Base-by-base conservation (phyloP, 2,888 invertebrate species). In the Chaetoderma sp. region DNA sequence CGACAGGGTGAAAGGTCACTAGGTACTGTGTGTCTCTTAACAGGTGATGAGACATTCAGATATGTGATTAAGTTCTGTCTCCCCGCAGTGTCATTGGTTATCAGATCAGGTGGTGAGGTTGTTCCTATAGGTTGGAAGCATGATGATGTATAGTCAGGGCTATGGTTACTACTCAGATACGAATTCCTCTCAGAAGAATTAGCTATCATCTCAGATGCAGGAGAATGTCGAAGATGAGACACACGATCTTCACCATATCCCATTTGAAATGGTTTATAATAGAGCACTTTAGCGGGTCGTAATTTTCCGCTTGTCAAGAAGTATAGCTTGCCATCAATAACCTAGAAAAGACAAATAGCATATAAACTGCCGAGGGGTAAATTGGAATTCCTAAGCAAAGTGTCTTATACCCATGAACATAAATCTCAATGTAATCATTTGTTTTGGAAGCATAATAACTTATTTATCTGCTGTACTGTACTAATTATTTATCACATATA, bases 261-360 rank as follows among this genome's bases (percentile, higher is more conserved):
- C 21, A 70, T 60, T 27, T 67, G 64, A 28, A 77, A 60, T 3
- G 77, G 63, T 27, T 76, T 71, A 36, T 77, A 75, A 54, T 75
- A 74, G 21, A 68, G 73, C 1, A 78, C 77, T 57, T 71, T 71
- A 18, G 75, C 76, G 39, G 74, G 77, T 45, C 75, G 75, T 21
- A 78, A 68, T 10, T 75, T 75, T 27, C 73, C 78, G 63, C 76
- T 77, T 27, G 76, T 71, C 56, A 74, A 72, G 60, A 76, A 79
- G 32, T 78, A 79, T 25, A 80, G 67, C 45, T 76, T 77, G 16
- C 80, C 80, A 69, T 78, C 76, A 27, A 77, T 75, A 13, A 79
- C 77, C 79, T 79, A 56, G 5, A 64, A 36, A 36, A 33, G 13
- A 60, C 21, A 52, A 55, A 27, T 27, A 5, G n/a, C 27, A 23